These are phyloP conservation scores for Macrosiphum euphorbiae DNA, from an alignment of 2,888 invertebrate species.

Conservation along the genomic window DNA sequence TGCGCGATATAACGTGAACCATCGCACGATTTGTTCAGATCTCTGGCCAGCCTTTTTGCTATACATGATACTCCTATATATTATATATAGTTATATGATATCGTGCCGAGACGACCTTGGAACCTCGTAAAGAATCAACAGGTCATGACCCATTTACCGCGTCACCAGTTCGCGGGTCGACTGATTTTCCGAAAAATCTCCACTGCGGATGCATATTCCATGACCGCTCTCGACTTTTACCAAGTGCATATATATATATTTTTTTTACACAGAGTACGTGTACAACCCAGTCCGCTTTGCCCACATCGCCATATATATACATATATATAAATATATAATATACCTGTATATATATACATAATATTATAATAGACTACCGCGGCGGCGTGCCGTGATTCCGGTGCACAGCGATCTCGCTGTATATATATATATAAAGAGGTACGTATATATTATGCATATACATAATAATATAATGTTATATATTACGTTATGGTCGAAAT, in stretches of 20 bases:
- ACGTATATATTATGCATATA: not conserved
- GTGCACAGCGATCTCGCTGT: not conserved
- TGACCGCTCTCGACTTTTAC: not conserved
- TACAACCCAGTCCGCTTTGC: not conserved
- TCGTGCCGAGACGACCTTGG: not conserved
- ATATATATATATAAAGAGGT: not conserved
- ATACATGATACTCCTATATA: not conserved
- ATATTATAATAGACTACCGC: not conserved
- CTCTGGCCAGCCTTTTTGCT: not conserved
- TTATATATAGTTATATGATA: not conserved
- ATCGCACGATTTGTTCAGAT: not conserved
- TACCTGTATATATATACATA: not conserved
- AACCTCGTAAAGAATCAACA: not conserved
- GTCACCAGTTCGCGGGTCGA: not conserved
- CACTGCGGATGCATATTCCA: not conserved
- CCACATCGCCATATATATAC: not conserved
- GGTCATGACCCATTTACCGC: not conserved
- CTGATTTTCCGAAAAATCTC: not conserved
- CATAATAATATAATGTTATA: not conserved
- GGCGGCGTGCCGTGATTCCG: not conserved
- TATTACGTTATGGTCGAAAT: not conserved
- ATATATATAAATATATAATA: not conserved
- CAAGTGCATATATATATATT: not conserved
- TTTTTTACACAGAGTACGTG: not conserved
- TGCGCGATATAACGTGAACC: not conserved